Base-by-base conservation (phyloP, 2,113 vertebrate genomes). In the Chaetodon auriga region DNA sequence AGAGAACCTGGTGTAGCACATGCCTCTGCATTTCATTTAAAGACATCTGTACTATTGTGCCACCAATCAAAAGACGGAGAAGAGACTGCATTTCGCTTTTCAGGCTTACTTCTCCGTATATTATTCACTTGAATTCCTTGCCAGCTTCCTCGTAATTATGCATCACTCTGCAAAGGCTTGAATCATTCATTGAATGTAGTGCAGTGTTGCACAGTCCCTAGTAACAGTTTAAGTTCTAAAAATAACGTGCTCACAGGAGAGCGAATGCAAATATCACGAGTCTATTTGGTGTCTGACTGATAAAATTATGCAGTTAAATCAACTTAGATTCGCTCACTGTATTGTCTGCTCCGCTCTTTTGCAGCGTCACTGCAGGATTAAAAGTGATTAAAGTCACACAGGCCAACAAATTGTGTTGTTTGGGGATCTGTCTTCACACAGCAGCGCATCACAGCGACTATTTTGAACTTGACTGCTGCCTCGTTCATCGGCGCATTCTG, bases 211-310 rank as follows among this genome's bases (percentile, higher is more conserved):
- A 75, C 89, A 66, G 77, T 89, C 89, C 87, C 85, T 82, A 74
- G 89, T 92, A 90, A 92, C 91, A 85, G 82, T 94, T 93, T 89
- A 82, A 53, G 81, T 55, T 87, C 92, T 92, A 94, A 91, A 94
- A 94, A 93, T 94, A 93, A 83, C 89, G 30, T 10, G 35, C 63
- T 68, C 78, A 65, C 81, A 62, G 51, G 86, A 83, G 84, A 75
- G 64, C 3, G 13, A 84, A 86, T 82, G 90, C 90, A 90, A 90
- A 90, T 87, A 91, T 82, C 76, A 80, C 36, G 36, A 68, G 70
- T 80, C 61, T 74, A 70, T 92, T 88, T 89, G 68, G 68, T 81
- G 80, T 79, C 64, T 88, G n/a, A 8, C 38, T 82, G 76, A 58
- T 84, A 65, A 74, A 80, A 85, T 81, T 21, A 70, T 70, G 53